phyloP scores from a whole-genome alignment of 2,888 invertebrate genomes.

The Electrophaes corylata region DNA sequence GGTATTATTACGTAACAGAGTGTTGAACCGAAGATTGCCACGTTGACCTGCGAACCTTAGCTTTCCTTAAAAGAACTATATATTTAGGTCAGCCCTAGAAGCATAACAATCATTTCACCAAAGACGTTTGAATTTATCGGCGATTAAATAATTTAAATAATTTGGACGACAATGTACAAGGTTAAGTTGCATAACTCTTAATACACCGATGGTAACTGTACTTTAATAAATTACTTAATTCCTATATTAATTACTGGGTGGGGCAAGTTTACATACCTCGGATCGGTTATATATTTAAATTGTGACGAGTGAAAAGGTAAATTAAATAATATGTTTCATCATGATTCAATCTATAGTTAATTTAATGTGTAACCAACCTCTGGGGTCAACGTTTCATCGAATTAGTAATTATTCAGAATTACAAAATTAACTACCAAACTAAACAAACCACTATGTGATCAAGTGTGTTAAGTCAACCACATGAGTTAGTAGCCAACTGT shows the following conservation, averaged over 20 bases:
- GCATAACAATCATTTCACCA: constrained; percentile 34
- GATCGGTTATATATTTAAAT: too few species aligned
- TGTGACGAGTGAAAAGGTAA: too few species aligned
- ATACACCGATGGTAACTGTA: constrained; percentile 45
- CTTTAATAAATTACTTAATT: constrained; percentile 49
- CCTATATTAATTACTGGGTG: constrained; percentile 36
- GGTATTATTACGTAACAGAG: constrained; percentile 67
- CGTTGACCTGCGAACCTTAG: constrained; percentile 67
- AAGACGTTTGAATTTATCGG: constrained; percentile 27
- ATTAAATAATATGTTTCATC: neutral
- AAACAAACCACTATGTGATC: too few species aligned
- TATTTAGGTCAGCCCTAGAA: constrained; percentile 61
- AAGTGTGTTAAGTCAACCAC: too few species aligned
- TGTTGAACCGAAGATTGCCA: constrained; percentile 61
- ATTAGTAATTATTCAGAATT: constrained; percentile 12
- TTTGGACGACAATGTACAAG: constrained; percentile 50
- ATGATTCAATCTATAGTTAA: neutral
- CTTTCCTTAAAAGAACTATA: constrained; percentile 56
- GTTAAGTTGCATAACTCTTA: constrained; percentile 53
- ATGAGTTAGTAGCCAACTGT: too few species aligned
- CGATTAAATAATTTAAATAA: constrained; percentile 41
- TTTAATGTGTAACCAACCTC: constrained; percentile 6
- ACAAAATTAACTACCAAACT: too few species aligned
- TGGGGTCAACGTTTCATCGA: constrained; percentile 19
- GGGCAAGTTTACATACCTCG: constrained; percentile 47